Percentiles rank a stretch among this genome's conserved stretches.
Conservation (phyloP, 2,113 vertebrate genomes). For the Puntigrus tetrazona region DNA sequence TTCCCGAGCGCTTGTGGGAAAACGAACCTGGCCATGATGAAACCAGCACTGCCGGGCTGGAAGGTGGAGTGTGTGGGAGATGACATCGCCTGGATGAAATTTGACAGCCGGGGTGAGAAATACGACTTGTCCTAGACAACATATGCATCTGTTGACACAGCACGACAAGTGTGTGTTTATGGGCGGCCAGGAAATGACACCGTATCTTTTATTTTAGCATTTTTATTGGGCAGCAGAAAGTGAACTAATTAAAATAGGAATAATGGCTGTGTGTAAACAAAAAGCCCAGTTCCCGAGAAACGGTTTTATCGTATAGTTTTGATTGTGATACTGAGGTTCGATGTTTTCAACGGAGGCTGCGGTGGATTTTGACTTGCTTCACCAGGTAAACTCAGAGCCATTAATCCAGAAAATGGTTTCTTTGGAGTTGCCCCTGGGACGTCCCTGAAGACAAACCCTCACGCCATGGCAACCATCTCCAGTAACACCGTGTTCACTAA, state of each 20-base stretch:
- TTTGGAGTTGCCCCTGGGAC: constrained; percentile 96
- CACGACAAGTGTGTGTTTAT: neutral
- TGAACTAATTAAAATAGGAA: neutral
- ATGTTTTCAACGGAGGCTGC: neutral
- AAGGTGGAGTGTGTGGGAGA: constrained; percentile 96
- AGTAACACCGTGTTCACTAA: constrained; percentile 96
- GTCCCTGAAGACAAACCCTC: constrained; percentile 93
- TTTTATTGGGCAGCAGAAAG: neutral
- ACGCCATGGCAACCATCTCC: constrained; percentile 89
- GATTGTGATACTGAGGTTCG: neutral
- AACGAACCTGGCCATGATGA: constrained; percentile 97
- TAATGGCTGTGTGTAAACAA: neutral
- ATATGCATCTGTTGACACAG: neutral
- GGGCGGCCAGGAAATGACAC: neutral
- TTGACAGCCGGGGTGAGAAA: constrained; percentile 86
- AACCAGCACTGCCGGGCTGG: constrained; percentile 89
- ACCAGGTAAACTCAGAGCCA: constrained; percentile 91
- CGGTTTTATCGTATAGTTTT: neutral
- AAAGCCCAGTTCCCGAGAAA: constrained; percentile 1
- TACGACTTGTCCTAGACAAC: neutral
- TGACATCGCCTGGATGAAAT: constrained; percentile 99
- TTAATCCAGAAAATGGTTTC: constrained; percentile 98
- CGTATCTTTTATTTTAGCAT: neutral
- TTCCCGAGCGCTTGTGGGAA: constrained; percentile 98
- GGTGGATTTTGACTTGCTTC: neutral